phyloP scores from a whole-genome alignment of 2,113 vertebrate species.

The Syngnathus typhle region DNA sequence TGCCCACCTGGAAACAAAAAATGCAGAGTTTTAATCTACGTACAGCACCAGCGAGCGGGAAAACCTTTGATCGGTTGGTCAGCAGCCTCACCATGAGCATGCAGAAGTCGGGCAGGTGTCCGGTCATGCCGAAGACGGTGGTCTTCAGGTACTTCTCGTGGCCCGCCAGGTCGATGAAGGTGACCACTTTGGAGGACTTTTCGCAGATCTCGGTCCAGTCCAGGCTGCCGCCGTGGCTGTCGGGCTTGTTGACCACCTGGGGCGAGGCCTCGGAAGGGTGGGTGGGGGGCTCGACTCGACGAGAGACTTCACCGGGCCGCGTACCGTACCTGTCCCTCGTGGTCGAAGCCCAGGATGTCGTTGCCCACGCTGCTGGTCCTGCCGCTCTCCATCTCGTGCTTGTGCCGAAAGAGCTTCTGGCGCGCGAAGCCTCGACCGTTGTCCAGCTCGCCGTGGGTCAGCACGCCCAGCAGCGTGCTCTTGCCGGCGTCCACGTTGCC shows the following conservation, averaged over 20 bases:
- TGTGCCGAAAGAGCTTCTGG: slow-evolving; percentile 95
- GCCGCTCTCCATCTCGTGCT: slow-evolving; percentile 93
- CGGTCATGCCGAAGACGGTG: slow-evolving; percentile 97
- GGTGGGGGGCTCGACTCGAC: no score
- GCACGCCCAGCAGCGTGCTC: slow-evolving; percentile 86
- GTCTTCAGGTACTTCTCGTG: slow-evolving; percentile 99
- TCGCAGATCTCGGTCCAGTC: slow-evolving; percentile 99
- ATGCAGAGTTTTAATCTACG: no score
- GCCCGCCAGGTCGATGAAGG: slow-evolving; percentile 95
- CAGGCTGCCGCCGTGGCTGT: slow-evolving; percentile 91
- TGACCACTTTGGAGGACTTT: slow-evolving; percentile 96
- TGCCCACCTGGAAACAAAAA: slow-evolving; percentile 80
- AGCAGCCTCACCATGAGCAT: slow-evolving; percentile 84
- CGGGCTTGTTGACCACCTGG: slow-evolving; percentile 91
- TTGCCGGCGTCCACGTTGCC: slow-evolving; percentile 94
- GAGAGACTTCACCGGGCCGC: background rate
- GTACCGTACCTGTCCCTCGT: slow-evolving; percentile 78
- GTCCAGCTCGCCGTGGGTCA: slow-evolving; percentile 91
- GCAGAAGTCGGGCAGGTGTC: slow-evolving; percentile 97
- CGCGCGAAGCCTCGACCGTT: slow-evolving; percentile 92
- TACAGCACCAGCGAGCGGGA: no score
- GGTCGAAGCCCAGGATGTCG: slow-evolving; percentile 93
- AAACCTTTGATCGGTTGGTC: background rate
- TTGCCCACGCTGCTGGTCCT: slow-evolving; percentile 95
- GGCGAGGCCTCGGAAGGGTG: no score